A percentile compares a stretch with the other conserved stretches of the same genome.
These are phyloP conservation scores for Zosterops pallidus DNA, from an alignment of 2,113 vertebrate genomes.

Conservation along the genomic window DNA sequence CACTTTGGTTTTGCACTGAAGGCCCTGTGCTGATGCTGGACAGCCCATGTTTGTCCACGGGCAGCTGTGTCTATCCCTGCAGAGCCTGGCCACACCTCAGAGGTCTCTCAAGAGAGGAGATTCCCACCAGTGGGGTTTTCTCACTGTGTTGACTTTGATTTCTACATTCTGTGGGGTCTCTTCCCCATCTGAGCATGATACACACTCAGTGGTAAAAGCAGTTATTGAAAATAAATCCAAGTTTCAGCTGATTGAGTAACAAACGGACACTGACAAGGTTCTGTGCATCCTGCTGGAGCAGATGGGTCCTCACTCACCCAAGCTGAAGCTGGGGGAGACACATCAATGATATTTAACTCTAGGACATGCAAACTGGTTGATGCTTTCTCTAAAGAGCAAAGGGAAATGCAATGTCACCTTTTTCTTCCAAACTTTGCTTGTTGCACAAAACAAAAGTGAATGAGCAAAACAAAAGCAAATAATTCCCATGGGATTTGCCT, in stretches of 20 bases:
- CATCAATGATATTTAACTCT: background rate
- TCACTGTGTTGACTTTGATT: constrained; percentile 72
- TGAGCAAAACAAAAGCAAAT: background rate
- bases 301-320: background rate
- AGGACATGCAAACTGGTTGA: background rate
- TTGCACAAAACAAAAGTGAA: background rate
- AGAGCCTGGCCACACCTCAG: background rate
- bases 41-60: background rate
- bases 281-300: background rate
- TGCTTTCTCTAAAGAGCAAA: background rate
- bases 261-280: background rate
- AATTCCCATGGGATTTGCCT: background rate
- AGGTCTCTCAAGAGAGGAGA: background rate
- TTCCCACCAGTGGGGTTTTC: constrained; percentile 66
- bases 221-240: constrained; percentile 61
- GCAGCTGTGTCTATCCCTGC: background rate
- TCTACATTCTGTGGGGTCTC: constrained; percentile 57
- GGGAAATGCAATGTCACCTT: background rate
- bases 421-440: background rate
- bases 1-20: background rate
- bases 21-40: background rate
- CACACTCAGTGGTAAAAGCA: constrained; percentile 54
- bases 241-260: constrained; percentile 36
- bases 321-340: background rate
- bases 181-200: constrained; percentile 60